Evolutionary conservation across 2,113 vertebrate genomes (phyloP).

Genomic region (Trochalopteron elliotii): DNA sequence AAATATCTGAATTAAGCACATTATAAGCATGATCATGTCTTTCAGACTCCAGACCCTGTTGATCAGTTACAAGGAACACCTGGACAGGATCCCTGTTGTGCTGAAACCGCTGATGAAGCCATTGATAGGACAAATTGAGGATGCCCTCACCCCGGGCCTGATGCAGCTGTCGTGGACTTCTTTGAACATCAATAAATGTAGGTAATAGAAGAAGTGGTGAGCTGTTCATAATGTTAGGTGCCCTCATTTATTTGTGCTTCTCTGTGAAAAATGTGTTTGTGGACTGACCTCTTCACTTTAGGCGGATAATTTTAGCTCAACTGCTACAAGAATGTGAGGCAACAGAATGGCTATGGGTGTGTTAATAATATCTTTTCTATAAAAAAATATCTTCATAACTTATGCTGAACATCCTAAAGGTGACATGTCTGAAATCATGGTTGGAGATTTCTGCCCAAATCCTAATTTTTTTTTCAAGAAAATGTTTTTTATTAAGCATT

Average conservation of each 20-base stretch:
- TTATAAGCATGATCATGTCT: neutral
- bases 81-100: conserved; percentile 64
- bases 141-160: conserved; percentile 73
- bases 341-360: neutral
- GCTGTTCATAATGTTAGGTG: neutral
- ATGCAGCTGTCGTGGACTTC: conserved; percentile 78
- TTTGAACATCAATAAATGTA: conserved; percentile 72
- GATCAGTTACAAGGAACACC: conserved; percentile 51
- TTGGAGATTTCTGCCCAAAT: neutral
- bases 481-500: neutral
- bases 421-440: neutral
- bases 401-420: neutral
- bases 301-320: neutral
- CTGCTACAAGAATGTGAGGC: neutral
- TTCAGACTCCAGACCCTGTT: conserved; percentile 77
- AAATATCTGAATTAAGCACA: neutral
- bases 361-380: neutral
- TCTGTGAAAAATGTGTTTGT: neutral
- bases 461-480: neutral
- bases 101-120: conserved; percentile 78
- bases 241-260: neutral
- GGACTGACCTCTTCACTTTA: neutral
- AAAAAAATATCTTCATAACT: neutral
- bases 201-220: neutral
- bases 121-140: conserved; percentile 73